Base-by-base conservation (phyloP, 2,888 invertebrate species). In the Stenchaetothrips biformis region DNA sequence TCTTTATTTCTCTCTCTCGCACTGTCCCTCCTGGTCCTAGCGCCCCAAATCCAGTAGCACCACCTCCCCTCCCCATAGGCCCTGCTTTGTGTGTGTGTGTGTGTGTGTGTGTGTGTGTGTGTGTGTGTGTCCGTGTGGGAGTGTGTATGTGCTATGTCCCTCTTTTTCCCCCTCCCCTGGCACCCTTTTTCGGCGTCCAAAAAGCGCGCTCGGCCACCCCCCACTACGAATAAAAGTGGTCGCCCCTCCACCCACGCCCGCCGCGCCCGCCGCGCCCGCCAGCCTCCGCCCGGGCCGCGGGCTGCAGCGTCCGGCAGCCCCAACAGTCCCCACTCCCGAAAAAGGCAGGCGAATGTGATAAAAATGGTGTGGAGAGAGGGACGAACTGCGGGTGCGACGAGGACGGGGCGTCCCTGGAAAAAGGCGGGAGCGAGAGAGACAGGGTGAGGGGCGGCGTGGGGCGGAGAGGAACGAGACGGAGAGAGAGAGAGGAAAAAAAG, bases 151-250 rank as follows among this genome's bases (percentile, higher is more conserved):
- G 37, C 37, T 74, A 74, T 74, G 67, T 74, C 67, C 67, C 67
- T 74, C 67, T 74, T 21, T 59, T 74, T 25, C 67, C 67, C 67
- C 67, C 67, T 74, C 67, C 67, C 67, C 67, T 74, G 67, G 67
- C 67, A 74, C 67, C 67, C 67, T 74, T 74, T 74, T 74, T 74
- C 67, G 67, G 67, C 67, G 67, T 74, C 67, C 67, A 74, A 74
- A 74, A 74, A 25, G 67, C 67, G 21, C 11, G 67, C 21, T 53
- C 59, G 59, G 21, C 67, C 67, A 74, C 67, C 67, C 67, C 37
- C 67, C 67, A 74, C 67, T 74, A 21, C 67, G 67, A 21, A 74
- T 74, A 74, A 74, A 74, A 74, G 21, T 25, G 67, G 25, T 25
- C 25, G 67, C 67, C 67, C 67, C 67, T 74, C 67, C 67, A 74